Evolutionary conservation across 2,797 vertebrate species (phyloP), one percentile per base, ranked within the genome.

Genomic region (Melanotaenia pygmaea): DNA sequence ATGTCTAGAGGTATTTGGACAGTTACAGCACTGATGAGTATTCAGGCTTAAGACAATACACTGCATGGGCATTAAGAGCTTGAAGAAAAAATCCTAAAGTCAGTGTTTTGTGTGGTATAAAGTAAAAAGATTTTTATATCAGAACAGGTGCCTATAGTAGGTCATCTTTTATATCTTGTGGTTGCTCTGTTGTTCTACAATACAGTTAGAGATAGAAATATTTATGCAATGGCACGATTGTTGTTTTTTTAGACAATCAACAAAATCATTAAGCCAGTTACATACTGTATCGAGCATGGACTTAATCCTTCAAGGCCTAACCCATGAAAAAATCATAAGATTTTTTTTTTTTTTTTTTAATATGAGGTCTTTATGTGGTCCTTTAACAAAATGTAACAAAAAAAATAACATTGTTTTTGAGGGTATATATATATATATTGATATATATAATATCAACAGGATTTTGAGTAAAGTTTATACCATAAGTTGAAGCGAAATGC

Each of bases 1-100:
- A 93, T 93, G 90, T 93, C 88, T 88, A 67, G 76, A 92, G 87
- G 88, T 91, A 89, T 90, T 88, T 90, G 85, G 87, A 88, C 84
- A 83, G 81, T 85, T 78, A 76, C 60, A 83, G 66, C 64, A 64
- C 74, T 63, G 69, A 67, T 62, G 26, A 54, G 72, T 50, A 69
- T 64, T 74, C 51, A 61, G 43, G 60, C 70, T 60, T 24, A 76
- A 76, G 57, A 40, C 32, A 43, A 54, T 76, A 56, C 34, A 50
- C 35, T 50, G n/a, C 24, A 13, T 57, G 68, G 71, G 76, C 28
- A 57, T 13, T 13, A 50, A 37, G 37, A 81, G 53, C 20, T 72
- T 56, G 62, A 63, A 57, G 10, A 62, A 20, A 38, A 50, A 79
- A 68, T 16, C 40, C 16, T 38, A 12, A 72, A 30, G 70, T 70